A percentile compares a stretch with the other conserved stretches of the same genome.
Conservation (phyloP, 2,113 vertebrate genomes). For the Irena cyanogastra region DNA sequence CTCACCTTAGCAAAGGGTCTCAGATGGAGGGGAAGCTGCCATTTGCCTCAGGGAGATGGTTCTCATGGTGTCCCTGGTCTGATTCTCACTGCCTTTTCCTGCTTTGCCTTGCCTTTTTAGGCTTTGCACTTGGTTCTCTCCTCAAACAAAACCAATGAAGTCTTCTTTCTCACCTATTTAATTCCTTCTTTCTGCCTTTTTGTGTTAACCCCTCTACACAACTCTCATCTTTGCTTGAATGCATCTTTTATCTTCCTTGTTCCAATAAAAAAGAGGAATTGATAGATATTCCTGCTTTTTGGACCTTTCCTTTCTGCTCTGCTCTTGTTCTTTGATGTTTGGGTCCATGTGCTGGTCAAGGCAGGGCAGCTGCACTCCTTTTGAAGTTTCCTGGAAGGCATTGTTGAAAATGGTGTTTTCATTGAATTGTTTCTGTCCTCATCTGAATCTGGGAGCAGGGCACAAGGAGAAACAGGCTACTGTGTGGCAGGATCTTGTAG, state of each 20-base stretch:
- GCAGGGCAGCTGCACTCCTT: neutral
- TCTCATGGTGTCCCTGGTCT: neutral
- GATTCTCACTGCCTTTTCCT: neutral
- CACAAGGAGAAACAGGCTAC: neutral
- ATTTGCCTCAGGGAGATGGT: neutral
- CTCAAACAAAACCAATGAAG: neutral
- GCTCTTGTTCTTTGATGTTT: neutral
- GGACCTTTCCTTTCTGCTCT: neutral
- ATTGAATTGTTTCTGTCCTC: neutral
- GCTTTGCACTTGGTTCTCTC: neutral
- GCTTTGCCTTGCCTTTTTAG: neutral
- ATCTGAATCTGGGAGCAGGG: neutral
- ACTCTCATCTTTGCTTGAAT: neutral
- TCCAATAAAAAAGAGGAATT: neutral
- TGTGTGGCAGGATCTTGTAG: neutral
- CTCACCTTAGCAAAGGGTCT: neutral
- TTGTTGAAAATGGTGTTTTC: neutral
- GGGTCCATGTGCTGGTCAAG: neutral
- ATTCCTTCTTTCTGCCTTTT: neutral
- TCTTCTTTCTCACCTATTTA: neutral
- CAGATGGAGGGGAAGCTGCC: neutral
- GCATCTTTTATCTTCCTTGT: neutral
- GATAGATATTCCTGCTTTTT: neutral
- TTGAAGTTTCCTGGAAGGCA: neutral
- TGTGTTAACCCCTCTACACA: neutral